Base-by-base conservation (phyloP, 2,113 vertebrate genomes). In the Corythaeola cristata region DNA sequence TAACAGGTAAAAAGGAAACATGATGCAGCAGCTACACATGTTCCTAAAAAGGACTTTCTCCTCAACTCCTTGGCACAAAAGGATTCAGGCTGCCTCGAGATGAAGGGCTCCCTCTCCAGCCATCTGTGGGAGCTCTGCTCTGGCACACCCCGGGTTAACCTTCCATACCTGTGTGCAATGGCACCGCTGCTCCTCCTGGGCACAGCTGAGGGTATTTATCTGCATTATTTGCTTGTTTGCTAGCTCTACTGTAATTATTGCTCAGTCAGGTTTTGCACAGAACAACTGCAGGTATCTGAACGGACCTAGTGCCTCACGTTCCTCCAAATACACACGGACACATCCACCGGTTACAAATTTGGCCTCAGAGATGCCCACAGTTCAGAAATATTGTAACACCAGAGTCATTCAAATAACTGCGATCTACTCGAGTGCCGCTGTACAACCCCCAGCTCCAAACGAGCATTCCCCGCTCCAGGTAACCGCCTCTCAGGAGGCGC, bases 361-460 rank as follows among this genome's bases (percentile, higher is more conserved):
- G 55, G 18, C 68, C 74, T 69, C 53, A 32, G 62, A 53, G 37
- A 49, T 1, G 1, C 22, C 5, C 59, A 15, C 6, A 17, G 71
- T 8, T 85, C 52, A 79, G 53, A 45, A 73, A n/a, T 21, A 17
- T 0, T 6, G 15, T 19, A 56, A 37, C 18, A 12, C 4, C 67
- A 41, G 52, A 64, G 52, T n/a, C 50, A 35, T 9, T 35, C 59
- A 37, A 10, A 0, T 2, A 63, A 49, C 55, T 4, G 26, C 1
- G 1, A 33, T 7, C 50, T 21, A 12, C 35, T 44, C 1, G 3
- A 72, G 58, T 5, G 12, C 52, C 3, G 7, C 41, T 11, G 23
- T 3, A 8, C 1, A 1, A 16, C 52, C 68, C 9, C 9, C 52
- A 32, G 67, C 72, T 47, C 59, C 80, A 24, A 52, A 45, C 7